A percentile compares a stretch with the other conserved stretches of the same genome.
Conservation (phyloP, 1,140 invertebrate species). For the Leucophenga varia region DNA sequence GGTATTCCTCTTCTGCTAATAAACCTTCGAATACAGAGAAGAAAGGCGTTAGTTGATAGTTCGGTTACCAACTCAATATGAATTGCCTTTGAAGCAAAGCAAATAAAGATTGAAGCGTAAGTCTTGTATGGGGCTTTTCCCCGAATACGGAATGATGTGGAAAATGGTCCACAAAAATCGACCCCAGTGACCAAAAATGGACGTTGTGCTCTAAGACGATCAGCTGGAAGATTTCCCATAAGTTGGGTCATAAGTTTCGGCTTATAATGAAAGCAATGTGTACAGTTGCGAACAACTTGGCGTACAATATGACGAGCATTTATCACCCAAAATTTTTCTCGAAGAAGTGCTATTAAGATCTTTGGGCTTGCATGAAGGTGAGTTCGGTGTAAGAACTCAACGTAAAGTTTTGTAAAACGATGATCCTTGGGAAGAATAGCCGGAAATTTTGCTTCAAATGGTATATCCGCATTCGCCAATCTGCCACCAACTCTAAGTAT, state of each 20-base stretch:
- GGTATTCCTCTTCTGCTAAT: constrained; percentile 16
- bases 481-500: constrained; percentile 7
- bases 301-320: background rate
- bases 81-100: constrained; percentile 32
- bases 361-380: constrained; percentile 5
- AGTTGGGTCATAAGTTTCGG: constrained; percentile 11
- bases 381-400: constrained; percentile 3
- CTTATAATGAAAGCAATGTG: constrained; percentile 12
- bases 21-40: constrained; percentile 24
- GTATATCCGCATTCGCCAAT: background rate
- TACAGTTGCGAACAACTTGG: constrained; percentile 9
- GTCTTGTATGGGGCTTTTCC: constrained; percentile 9
- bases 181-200: constrained; percentile 7
- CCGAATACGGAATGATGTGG: constrained; percentile 5
- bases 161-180: constrained; percentile 13
- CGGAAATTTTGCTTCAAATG: constrained; percentile 9
- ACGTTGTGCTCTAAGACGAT: constrained; percentile 2
- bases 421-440: background rate
- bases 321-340: constrained; percentile 1
- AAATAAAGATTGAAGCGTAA: constrained; percentile 24
- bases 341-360: background rate
- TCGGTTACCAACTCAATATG: constrained; percentile 33
- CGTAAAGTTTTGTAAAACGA: background rate
- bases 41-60: constrained; percentile 19
- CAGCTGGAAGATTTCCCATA: constrained; percentile 8